phyloP scores from a whole-genome alignment of 2,888 invertebrate species.

The Hetaerina titia region DNA sequence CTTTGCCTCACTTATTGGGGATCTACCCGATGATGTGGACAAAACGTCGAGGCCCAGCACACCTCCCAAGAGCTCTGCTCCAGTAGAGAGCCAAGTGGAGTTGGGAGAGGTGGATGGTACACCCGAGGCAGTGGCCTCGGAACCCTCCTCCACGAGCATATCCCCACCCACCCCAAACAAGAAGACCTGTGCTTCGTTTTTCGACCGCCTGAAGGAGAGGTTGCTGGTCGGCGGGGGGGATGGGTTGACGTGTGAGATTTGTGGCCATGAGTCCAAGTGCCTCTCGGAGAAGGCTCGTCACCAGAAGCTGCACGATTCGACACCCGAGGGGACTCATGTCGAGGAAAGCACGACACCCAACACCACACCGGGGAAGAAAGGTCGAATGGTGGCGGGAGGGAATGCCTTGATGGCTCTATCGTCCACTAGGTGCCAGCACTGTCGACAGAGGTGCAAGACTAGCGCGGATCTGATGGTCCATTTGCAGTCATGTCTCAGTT shows the following conservation, averaged over 20 bases:
- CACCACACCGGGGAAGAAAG: constrained; percentile 60
- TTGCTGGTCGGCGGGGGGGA: constrained; percentile 82
- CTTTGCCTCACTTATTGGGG: constrained; percentile 78
- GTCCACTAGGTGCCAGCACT: constrained; percentile 91
- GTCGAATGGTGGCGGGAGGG: constrained; percentile 53
- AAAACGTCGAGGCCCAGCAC: constrained; percentile 31
- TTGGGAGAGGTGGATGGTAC: neutral
- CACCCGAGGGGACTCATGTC: constrained; percentile 67
- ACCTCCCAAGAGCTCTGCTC: constrained; percentile 56
- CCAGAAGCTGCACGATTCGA: constrained; percentile 79
- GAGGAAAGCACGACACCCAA: constrained; percentile 61
- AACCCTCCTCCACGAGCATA: neutral
- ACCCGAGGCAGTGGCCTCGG: neutral
- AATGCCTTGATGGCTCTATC: constrained; percentile 72
- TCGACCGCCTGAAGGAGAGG: constrained; percentile 89
- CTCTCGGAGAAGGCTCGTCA: constrained; percentile 90
- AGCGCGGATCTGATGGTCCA: constrained; percentile 88
- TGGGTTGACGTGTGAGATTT: constrained; percentile 84
- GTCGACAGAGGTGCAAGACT: constrained; percentile 92
- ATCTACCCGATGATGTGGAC: constrained; percentile 68
- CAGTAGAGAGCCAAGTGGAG: neutral
- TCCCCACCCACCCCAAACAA: constrained; percentile 73
- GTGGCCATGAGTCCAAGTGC: constrained; percentile 89
- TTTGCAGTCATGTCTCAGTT: constrained; percentile 82
- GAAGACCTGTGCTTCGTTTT: constrained; percentile 88